Percentiles rank a stretch among this genome's conserved stretches.
Conservation (phyloP, 2,113 vertebrate genomes). For the Cochlearius cochlearius region DNA sequence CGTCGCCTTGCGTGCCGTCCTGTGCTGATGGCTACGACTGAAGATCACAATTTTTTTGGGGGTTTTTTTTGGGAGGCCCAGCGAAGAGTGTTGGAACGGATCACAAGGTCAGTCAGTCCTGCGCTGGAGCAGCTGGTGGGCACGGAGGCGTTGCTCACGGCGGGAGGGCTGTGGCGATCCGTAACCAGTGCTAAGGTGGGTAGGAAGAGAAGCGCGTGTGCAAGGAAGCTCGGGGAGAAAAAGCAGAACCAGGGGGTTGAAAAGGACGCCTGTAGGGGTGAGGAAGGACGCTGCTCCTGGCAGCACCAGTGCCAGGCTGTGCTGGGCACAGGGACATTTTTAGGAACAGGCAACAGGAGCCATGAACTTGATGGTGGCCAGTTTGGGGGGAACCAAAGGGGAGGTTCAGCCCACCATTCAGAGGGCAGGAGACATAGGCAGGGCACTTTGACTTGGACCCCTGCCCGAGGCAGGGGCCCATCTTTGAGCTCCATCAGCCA, state of each 20-base stretch:
- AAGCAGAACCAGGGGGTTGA: not conserved
- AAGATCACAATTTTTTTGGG: not conserved
- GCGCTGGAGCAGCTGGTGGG: not conserved
- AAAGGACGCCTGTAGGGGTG: not conserved
- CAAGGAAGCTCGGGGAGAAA: not conserved
- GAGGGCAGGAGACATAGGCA: not conserved
- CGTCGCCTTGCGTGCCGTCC: not conserved
- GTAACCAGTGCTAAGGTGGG: not conserved
- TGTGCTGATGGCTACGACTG: not conserved
- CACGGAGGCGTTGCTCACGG: fast-evolving
- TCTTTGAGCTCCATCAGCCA: not conserved
- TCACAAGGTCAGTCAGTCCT: not conserved
- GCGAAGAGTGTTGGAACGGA: not conserved
- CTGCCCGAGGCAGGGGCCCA: not conserved
- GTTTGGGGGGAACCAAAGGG: not conserved
- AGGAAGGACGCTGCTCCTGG: not conserved
- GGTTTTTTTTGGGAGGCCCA: not conserved
- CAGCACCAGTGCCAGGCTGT: not conserved
- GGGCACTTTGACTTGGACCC: not conserved
- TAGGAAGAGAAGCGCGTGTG: not conserved
- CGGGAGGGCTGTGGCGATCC: not conserved
- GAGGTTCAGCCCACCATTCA: not conserved
- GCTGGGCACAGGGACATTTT: not conserved
- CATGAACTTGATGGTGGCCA: not conserved
- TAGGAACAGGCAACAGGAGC: not conserved